A percentile compares a stretch with the other conserved stretches of the same genome.
These are phyloP conservation scores for Ichneumon xanthorius DNA, from an alignment of 2,888 invertebrate species.

Conservation along the genomic window DNA sequence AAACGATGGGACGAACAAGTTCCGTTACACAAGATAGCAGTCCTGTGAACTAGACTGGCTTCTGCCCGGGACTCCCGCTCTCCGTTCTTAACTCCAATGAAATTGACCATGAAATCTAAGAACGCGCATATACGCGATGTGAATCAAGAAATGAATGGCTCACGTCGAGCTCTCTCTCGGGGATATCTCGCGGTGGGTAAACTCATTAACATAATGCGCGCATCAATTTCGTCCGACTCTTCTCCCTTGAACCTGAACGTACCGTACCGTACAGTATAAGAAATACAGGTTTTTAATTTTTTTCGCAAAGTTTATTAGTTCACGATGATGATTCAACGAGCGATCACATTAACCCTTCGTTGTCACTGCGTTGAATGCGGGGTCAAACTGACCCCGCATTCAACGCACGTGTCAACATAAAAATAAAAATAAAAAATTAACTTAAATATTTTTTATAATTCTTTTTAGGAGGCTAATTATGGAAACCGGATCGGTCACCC, in stretches of 20 bases:
- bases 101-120: constrained; percentile 51
- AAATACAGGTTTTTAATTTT: background rate
- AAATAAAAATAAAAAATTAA: background rate
- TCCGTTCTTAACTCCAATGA: background rate
- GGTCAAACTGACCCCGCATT: background rate
- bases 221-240: constrained; percentile 49
- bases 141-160: constrained; percentile 42
- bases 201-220: constrained; percentile 50
- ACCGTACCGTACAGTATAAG: background rate
- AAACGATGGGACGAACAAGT: constrained; percentile 1
- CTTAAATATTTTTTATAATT: background rate
- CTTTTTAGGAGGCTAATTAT: constrained; percentile 24
- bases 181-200: constrained; percentile 24
- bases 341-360: background rate
- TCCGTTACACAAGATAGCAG: constrained; percentile 18
- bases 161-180: constrained; percentile 16
- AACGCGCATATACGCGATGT: constrained; percentile 37
- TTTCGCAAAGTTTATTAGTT: background rate
- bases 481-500: constrained; percentile 45
- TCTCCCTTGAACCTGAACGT: constrained; percentile 31
- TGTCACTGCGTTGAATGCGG: no score
- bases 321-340: constrained; percentile 21
- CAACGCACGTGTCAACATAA: background rate
- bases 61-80: background rate
- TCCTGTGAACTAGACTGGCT: background rate